Evolutionary conservation across 2,888 invertebrate genomes (phyloP), one percentile per base, ranked within the genome.

Genomic region (Clitarchus hookeri): DNA sequence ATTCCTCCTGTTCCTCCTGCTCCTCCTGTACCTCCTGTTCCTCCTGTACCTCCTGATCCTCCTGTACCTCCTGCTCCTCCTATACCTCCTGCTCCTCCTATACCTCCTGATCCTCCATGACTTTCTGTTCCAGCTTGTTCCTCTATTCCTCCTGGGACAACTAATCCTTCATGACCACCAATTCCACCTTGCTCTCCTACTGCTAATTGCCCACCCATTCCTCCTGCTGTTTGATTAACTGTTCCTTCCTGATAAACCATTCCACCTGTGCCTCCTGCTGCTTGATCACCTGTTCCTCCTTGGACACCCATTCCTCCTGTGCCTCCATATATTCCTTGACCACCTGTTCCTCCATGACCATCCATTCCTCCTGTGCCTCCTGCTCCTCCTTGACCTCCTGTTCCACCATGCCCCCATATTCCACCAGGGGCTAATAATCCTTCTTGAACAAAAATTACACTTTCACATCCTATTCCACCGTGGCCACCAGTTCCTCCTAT

Each of bases 371-470:
- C 88, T 44, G 89, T 90, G 85, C 82, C 90, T 11, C 88, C 89
- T 16, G 90, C 89, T 23, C 88, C 89, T 80, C 89, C 91, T 44
- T 93, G 93, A 25, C 86, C 86, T 36, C 88, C 88, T 85, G 78
- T 19, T 16, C 85, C 84, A 84, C 88, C 88, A 6, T 87, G 88
- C 25, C 88, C 86, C 86, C 89, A 88, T n/a, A 89, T 89, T 11
- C 84, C 79, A 36, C 87, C 88, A 6, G 88, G 88, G 0, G 27
- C 9, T 19, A 88, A 88, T 12, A 88, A 88, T 26, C 84, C 80
- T 36, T 53, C 91, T 88, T 88, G 88, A 90, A 87, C 88, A 88
- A 87, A 88, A 77, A 85, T 89, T 84, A 85, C 89, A 0, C 89
- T 88, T 25, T 89, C 89, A 19, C 86, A 85, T 4, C 88, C 88